These are phyloP conservation scores for Aldrovandia affinis DNA, from an alignment of 2,797 vertebrate species.

Conservation along the genomic window DNA sequence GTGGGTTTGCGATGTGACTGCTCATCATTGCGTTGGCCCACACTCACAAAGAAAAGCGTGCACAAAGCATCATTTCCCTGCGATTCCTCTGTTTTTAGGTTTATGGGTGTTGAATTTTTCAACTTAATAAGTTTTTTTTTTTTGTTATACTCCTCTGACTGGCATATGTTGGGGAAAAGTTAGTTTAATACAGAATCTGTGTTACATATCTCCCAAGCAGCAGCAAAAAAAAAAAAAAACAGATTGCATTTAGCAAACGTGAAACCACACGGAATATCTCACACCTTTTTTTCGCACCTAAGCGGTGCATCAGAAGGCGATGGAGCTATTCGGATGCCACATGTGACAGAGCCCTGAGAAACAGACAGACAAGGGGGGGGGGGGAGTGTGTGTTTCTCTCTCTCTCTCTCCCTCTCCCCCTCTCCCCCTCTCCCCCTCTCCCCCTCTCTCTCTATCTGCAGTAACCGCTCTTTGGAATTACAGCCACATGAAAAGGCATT, in stretches of 20 bases:
- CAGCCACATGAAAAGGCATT: constrained; percentile 3
- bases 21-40: neutral
- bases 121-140: neutral
- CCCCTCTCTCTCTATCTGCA: neutral
- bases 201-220: neutral
- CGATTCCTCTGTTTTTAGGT: neutral
- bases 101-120: neutral
- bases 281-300: constrained; percentile 12
- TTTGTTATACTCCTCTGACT: neutral
- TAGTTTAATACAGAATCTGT: neutral
- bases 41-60: neutral
- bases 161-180: neutral
- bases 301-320: neutral
- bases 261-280: neutral
- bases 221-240: constrained; percentile 5
- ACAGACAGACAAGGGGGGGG: neutral
- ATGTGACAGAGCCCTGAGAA: neutral
- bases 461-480: no score
- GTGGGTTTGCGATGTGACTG: neutral
- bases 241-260: neutral
- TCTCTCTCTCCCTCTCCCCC: neutral
- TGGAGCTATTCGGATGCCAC: neutral
- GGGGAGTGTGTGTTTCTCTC: neutral
- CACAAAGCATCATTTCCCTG: neutral
- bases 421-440: neutral